Evolutionary conservation across 2,797 vertebrate species (phyloP), one percentile per base, ranked within the genome.

Genomic region (Notamacropus eugenii): DNA sequence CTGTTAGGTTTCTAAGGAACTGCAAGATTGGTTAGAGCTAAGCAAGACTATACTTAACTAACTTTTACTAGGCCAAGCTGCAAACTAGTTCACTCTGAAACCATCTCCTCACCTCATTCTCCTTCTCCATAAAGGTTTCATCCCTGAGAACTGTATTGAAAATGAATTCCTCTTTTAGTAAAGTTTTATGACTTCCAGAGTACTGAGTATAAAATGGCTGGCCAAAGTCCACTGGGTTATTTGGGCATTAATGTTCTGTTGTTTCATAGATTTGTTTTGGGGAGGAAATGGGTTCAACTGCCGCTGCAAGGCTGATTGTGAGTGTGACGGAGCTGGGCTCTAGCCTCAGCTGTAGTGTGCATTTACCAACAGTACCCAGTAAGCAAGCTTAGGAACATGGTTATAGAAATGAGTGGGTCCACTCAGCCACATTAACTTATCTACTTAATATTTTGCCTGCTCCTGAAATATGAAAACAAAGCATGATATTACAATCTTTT

Each of bases 401-500:
- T 97, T 96, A 96, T 95, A 97, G 98, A 97, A 98, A 98, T 95
- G 90, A 56, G 57, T 50, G 54, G 96, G 93, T 96, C 67, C 94
- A 40, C 62, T 95, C 54, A 6, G 8, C 55, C 90, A 50, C 1
- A 24, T 50, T 50, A 28, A 50, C 90, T 31, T 46, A 29, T 55
- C 34, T 87, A 50, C 54, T n/a, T 93, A 29, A 28, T 9, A 82
- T 91, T 57, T n/a, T 50, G 56, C 11, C 90, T 13, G 14, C 34
- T 46, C 55, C 59, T 93, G 62, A 93, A 16, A 12, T 40, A 13
- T 74, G 82, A 90, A 46, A 50, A 62, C 0, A 40, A 50, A 29
- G 34, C 59, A 50, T 12, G 9, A 46, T 92, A n/a, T 10, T 59
- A 16, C 50, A 28, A 28, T 46, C 13, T 14, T 92, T 92, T 54